Percentiles rank a stretch among this genome's conserved stretches.
Conservation (phyloP, 2,113 vertebrate genomes). For the Vidua chalybeata region DNA sequence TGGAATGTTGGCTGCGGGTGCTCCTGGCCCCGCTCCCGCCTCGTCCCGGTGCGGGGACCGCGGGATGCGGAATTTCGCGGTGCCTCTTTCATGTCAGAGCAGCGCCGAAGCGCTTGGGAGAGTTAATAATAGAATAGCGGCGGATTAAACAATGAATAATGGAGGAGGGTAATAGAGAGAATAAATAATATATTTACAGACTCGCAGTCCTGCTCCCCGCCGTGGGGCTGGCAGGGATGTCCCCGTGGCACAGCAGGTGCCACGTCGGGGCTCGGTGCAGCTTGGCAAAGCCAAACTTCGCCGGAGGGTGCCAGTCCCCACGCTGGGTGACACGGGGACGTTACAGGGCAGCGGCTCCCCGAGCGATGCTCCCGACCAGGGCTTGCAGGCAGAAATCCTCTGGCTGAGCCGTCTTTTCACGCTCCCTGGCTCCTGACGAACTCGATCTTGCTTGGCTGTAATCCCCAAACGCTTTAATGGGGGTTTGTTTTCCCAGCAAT, state of each 20-base stretch:
- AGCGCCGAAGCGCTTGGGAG: neutral
- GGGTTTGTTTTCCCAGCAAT: neutral
- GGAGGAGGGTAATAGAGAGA: constrained; percentile 47
- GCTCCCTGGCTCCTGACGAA: neutral
- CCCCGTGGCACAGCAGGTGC: neutral
- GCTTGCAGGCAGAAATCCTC: neutral
- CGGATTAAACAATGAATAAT: constrained; percentile 47
- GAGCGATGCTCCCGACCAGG: neutral
- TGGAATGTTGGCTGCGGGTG: accelerated
- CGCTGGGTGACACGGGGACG: accelerated
- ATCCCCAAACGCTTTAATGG: neutral
- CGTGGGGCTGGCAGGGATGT: neutral
- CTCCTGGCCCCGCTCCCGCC: accelerated
- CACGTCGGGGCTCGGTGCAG: accelerated
- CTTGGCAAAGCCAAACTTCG: neutral
- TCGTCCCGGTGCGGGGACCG: accelerated
- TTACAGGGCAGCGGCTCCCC: accelerated
- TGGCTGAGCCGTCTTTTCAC: constrained; percentile 5
- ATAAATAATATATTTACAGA: constrained; percentile 48
- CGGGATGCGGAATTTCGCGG: neutral
- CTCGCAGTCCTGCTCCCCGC: neutral
- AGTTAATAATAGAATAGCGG: constrained; percentile 54
- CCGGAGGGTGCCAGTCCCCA: accelerated
- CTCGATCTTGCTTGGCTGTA: neutral
- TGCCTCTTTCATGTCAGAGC: constrained; percentile 32